Evolutionary conservation across 1,140 invertebrate species (phyloP), one percentile per base, ranked within the genome.

Genomic region (Cheumatopsyche charites): DNA sequence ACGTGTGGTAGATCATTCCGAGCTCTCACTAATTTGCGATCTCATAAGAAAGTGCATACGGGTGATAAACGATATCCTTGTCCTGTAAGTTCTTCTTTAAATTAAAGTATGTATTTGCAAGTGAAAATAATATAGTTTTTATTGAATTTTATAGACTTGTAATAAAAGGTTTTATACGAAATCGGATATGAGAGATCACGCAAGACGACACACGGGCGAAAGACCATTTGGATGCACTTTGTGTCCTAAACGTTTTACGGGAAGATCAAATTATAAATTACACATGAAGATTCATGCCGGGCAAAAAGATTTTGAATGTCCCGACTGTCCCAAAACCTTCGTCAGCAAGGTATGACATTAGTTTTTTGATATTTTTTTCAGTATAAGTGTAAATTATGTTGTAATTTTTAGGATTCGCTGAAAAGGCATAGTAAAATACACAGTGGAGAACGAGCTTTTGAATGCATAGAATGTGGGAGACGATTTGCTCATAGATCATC

Each of bases 181-280:
- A 41, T 73, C 74, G 3, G 74, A 75, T 43, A 75, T 75, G 74
- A 17, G 68, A 9, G 68, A 75, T 41, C 74, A 75, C 42, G 67
- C 68, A 0, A 45, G 74, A 0, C 92, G 79, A 43, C 95, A 97
- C 79, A 92, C 90, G 0, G 91, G 91, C 0, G 91, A 93, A 71
- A 75, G 79, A 75, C 94, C 94, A 0, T 96, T 94, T 78, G 88
- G 88, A 12, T 97, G 94, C 80, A 91, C 95, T 65, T 81, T 92
- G 4, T 97, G 94, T 79, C 89, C 90, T 0, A 88, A 94, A 80
- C 90, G 91, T 73, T 97, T 97, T 71, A 85, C 87, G 0, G 84
- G 74, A 26, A 49, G 13, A 13, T 70, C 71, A 17, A 75, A 73
- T 58, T 47, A 67, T 47, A 61, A 62, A 6, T 36, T 71, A 49